Evolutionary conservation across 2,888 invertebrate genomes (phyloP).

Genomic region (Diogma glabrata): DNA sequence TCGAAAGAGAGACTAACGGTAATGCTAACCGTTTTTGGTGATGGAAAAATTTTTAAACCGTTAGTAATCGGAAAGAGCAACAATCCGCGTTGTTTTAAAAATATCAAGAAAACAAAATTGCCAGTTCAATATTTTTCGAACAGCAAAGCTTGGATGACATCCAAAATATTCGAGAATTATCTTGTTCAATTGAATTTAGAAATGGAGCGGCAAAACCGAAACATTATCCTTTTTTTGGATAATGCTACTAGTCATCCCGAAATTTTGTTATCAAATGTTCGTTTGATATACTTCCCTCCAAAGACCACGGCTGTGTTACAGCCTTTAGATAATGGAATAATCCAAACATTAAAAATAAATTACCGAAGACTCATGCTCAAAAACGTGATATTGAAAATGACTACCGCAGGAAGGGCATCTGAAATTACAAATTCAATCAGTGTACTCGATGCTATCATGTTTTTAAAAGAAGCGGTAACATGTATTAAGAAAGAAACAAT

Average conservation of each 20-base stretch:
- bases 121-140: too few species aligned
- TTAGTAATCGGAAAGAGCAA: too few species aligned
- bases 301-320: background rate
- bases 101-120: too few species aligned
- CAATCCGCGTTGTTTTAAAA: too few species aligned
- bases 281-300: background rate
- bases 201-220: too few species aligned
- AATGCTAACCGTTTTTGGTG: background rate
- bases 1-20: background rate
- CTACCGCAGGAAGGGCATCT: background rate
- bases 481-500: background rate
- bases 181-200: too few species aligned
- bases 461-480: background rate
- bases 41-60: background rate
- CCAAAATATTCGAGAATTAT: too few species aligned
- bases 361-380: background rate
- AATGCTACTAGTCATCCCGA: background rate
- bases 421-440: background rate
- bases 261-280: background rate
- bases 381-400: background rate
- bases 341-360: background rate
- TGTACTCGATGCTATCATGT: background rate
- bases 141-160: too few species aligned
- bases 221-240: too few species aligned
- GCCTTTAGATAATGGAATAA: too few species aligned